Evolutionary conservation across 2,797 vertebrate species (phyloP).

Genomic region (Oceanodroma leucorhoa): DNA sequence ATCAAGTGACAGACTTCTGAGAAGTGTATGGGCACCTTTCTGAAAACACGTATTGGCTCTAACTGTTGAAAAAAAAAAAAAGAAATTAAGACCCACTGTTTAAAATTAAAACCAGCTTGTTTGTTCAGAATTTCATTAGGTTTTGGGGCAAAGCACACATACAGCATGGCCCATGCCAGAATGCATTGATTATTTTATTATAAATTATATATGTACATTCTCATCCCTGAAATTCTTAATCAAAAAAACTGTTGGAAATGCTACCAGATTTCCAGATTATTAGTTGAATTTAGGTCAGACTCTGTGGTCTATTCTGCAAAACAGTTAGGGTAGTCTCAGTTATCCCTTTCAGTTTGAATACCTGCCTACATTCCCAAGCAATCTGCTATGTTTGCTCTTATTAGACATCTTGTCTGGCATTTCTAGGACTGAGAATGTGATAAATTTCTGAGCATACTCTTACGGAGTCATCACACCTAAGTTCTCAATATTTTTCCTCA

Average conservation of each 20-base stretch:
- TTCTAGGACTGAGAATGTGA: background rate
- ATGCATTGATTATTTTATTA: background rate
- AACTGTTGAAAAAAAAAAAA: background rate
- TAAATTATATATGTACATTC: background rate
- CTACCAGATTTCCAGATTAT: background rate
- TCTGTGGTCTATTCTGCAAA: background rate
- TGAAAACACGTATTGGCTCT: background rate
- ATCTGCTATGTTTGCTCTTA: background rate
- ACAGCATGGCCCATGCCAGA: background rate
- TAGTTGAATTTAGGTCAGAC: background rate
- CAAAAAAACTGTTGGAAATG: background rate
- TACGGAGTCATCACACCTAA: background rate
- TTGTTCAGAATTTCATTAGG: background rate
- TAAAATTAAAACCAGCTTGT: background rate
- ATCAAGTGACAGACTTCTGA: background rate
- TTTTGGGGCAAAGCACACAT: background rate
- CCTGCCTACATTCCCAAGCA: background rate
- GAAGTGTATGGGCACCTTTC: background rate
- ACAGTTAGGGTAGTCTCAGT: background rate
- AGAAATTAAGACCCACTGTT: background rate
- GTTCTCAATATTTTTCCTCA: background rate
- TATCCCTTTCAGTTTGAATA: background rate
- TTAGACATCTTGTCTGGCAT: background rate
- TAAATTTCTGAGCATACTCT: background rate
- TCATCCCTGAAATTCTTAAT: background rate